Base-by-base conservation (phyloP, 2,113 vertebrate species). In the Otocyon megalotis region DNA sequence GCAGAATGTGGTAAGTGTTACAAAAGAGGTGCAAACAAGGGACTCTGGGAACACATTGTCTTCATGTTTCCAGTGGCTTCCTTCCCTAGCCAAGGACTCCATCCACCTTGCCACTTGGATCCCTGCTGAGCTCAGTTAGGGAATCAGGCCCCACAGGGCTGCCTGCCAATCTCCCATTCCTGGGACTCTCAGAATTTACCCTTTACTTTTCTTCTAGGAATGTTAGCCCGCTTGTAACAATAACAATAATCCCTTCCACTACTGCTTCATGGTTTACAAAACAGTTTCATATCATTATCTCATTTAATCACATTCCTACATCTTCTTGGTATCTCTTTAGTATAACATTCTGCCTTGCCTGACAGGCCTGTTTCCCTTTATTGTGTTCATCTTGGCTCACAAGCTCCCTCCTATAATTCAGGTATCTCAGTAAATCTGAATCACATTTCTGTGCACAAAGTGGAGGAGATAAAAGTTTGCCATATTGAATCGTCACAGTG, bases 121-220 rank as follows among this genome's bases (percentile, higher is more conserved):
- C 9, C 53, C 37, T 58, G 20, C 20, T 86, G 76, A 92, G 74
- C 26, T 97, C 43, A 96, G 65, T 81, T n/a, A 74, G 32, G 81
- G 43, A 87, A 43, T 90, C 60, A 97, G 76, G 26, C 54, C 43
- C 35, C 43, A 77, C 15, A 19, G 48, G 76, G 63, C 54, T 90
- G 76, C 19, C 62, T 96, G 87, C 82, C 93, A 95, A 24, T 22
- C 69, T 88, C 76, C 43, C 17, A 77, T 82, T 19, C 32, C 19
- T 65, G 77, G 60, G 60, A 74, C 35, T 86, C 88, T 80, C 37
- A 88, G 72, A 77, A 69, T 30, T 83, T 94, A n/a, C 79, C 88
- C 56, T 95, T 67, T 88, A 97, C 32, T 97, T 81, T 96, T 88
- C 56, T 97, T 92, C 53, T 24, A 83, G 69, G 80, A 97, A 91